Conservation (phyloP, 2,113 vertebrate genomes). For the Xiphias gladius region DNA sequence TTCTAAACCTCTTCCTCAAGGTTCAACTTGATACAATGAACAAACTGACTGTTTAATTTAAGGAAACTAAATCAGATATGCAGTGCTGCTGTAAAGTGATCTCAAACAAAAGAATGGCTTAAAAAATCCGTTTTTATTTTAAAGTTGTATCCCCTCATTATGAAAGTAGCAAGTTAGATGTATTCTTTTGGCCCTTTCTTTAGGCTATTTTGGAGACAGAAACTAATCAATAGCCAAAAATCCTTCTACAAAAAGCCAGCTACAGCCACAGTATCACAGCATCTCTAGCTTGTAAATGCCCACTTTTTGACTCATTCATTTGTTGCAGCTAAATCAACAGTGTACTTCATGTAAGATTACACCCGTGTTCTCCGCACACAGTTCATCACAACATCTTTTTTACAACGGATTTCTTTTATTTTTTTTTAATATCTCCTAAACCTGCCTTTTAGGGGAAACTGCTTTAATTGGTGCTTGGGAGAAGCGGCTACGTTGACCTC, state of each 20-base stretch:
- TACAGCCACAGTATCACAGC: neutral
- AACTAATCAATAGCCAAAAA: neutral
- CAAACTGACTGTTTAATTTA: neutral
- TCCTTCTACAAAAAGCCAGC: neutral
- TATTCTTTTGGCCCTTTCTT: neutral
- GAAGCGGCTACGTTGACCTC: neutral
- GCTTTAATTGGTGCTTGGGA: neutral
- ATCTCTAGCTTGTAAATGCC: neutral
- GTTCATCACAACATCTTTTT: neutral
- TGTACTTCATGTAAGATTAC: neutral
- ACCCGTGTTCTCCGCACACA: neutral
- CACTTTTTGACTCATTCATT: neutral
- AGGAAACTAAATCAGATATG: neutral
- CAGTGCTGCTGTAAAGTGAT: neutral
- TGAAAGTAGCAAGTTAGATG: neutral
- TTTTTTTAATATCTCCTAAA: neutral
- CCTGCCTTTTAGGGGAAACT: neutral
- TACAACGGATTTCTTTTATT: neutral
- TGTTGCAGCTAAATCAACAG: neutral
- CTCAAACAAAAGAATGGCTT: neutral
- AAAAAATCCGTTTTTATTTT: too few relatives aligned
- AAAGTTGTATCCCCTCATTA: neutral
- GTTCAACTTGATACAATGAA: neutral
- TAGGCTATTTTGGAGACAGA: neutral
- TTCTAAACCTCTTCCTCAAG: neutral